Evolutionary conservation across 2,113 vertebrate species (phyloP).

Genomic region (Rafetus swinhoei): DNA sequence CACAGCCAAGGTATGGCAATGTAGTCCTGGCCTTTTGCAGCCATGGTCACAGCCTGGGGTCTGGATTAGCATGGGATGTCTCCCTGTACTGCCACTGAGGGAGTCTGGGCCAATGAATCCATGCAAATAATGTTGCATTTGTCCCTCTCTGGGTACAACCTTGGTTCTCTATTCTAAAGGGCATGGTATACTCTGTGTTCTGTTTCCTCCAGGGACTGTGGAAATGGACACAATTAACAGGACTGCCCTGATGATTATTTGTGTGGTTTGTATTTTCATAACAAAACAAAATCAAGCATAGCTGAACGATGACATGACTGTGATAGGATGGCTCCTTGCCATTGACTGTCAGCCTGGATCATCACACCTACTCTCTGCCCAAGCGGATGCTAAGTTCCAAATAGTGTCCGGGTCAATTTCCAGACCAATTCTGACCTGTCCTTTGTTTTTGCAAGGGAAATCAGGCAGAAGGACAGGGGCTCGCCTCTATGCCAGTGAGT

Average conservation of each 20-base stretch:
- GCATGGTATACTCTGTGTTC: background rate
- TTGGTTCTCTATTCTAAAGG: background rate
- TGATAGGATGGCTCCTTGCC: background rate
- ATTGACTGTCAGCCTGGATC: fast-evolving
- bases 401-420: background rate
- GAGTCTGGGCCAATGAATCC: fast-evolving
- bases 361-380: background rate
- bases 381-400: fast-evolving
- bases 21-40: background rate
- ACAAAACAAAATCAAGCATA: conserved; percentile 7
- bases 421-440: background rate
- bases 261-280: conserved; percentile 43
- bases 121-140: background rate
- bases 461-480: background rate
- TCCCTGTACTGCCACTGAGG: background rate
- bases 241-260: conserved; percentile 14
- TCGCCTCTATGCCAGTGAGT: background rate
- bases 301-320: conserved; percentile 20
- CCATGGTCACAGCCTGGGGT: background rate
- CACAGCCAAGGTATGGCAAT: background rate
- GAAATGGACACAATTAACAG: conserved; percentile 39
- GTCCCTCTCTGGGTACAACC: background rate
- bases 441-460: background rate
- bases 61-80: background rate
- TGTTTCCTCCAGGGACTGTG: background rate